Conservation (phyloP, 2,888 invertebrate species). For the Anticlea derivata region DNA sequence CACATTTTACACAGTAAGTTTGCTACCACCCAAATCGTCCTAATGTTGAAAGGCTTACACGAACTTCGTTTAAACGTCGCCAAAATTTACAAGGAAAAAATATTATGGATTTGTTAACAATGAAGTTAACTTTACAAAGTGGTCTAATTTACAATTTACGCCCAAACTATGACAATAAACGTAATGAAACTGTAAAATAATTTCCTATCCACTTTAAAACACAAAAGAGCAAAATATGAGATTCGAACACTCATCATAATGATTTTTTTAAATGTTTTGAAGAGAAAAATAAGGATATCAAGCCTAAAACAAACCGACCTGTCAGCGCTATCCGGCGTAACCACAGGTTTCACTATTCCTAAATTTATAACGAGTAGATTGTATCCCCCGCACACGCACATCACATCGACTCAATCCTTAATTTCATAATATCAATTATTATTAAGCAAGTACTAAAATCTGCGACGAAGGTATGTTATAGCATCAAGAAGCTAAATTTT, state of each 20-base stretch:
- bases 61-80: not conserved
- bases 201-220: constrained; percentile 2
- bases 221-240: constrained; percentile 33
- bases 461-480: constrained; percentile 35
- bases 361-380: constrained; percentile 26
- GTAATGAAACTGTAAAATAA: not conserved
- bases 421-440: constrained; percentile 38
- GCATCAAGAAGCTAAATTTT: constrained; percentile 33
- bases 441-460: constrained; percentile 34
- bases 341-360: constrained; percentile 20
- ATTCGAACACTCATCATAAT: constrained; percentile 17
- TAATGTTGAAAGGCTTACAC: constrained; percentile 24
- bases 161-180: constrained; percentile 3
- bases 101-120: not conserved
- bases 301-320: constrained; percentile 16
- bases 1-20: constrained; percentile 34
- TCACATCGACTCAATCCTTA: constrained; percentile 22
- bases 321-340: constrained; percentile 23
- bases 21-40: constrained; percentile 28
- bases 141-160: not conserved
- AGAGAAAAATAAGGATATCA: constrained; percentile 6
- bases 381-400: constrained; percentile 27
- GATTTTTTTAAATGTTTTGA: too few relatives aligned
- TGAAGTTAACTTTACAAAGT: not conserved
- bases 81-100: constrained; percentile 1